Base-by-base conservation (phyloP, 92 coral and sea anemone species). In the Heliopora coerulea region DNA sequence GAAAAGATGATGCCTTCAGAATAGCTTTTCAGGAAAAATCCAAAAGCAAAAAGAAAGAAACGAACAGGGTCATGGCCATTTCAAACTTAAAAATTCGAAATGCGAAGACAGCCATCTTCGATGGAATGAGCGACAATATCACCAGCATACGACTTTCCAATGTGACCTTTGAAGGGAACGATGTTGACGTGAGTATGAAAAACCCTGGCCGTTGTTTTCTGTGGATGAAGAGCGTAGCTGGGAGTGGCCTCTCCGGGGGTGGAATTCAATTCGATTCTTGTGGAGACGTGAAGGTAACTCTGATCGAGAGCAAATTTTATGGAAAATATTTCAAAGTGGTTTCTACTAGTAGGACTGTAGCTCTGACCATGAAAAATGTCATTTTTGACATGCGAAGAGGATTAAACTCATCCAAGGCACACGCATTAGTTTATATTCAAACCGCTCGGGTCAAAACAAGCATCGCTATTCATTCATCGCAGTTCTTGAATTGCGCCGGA, bases 281-380 rank as follows among this genome's bases (percentile, higher is more conserved):
- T 30, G 13, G 12, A 3, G 21, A 44, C 26, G 49, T 56, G 6
- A 49, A 24, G 10, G 32, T 67, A 24, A 0, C 0, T 30, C 21
- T 67, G 13, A 17, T 12, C 0, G 37, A 67, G 21, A 67, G 58
- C 18, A 67, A 29, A 67, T 49, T 67, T 23, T 1, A 1, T 29
- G 74, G 74, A 14, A 67, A 67, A 33, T 67, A 67, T 48, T 49
- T 67, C 41, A 25, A 46, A 48, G 41, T 49, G 8, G 34, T 23
- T 25, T 67, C 74, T 4, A 67, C 74, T 27, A 29, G 23, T 9
- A 10, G 23, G 39, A 6, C 18, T 10, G 13, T 29, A 56, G 2
- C 26, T 56, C 1, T 24, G 3, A 21, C 24, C 40, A 44, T 67
- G 63, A 32, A 11, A 21, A 21, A 25, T 21, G 63, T 67, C 13